A percentile compares a stretch with the other conserved stretches of the same genome.
Conservation (phyloP, 2,888 invertebrate species). For the Amorpha juglandis region DNA sequence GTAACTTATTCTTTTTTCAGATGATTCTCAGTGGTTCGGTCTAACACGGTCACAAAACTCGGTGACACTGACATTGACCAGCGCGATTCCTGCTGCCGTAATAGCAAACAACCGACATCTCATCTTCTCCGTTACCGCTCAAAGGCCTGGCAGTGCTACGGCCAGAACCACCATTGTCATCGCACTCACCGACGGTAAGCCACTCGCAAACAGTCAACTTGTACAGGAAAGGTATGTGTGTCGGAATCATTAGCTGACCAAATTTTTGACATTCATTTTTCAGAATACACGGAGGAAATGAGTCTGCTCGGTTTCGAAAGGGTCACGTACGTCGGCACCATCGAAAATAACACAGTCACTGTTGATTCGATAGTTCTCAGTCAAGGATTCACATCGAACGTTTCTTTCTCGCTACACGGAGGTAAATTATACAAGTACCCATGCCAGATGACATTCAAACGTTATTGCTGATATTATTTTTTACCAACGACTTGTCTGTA, state of each 20-base stretch:
- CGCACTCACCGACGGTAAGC: constrained; percentile 37
- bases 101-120: constrained; percentile 30
- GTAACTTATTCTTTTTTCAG: neutral
- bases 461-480: no score
- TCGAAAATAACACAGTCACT: neutral
- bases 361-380: neutral
- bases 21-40: neutral
- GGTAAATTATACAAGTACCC: neutral
- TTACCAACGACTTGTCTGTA: no score
- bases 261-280: neutral
- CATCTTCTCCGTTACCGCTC: constrained; percentile 41
- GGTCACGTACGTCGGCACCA: neutral
- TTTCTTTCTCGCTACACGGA: neutral
- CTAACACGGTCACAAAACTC: neutral
- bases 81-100: neutral
- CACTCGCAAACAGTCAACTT: neutral
- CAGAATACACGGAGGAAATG: constrained; percentile 4
- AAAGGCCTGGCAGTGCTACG: constrained; percentile 36
- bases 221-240: neutral
- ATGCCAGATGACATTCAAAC: neutral
- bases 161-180: constrained; percentile 44
- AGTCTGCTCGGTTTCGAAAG: neutral
- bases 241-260: neutral
- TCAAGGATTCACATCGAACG: neutral
- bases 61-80: constrained; percentile 1